Base-by-base conservation (phyloP, 2,888 invertebrate genomes). In the Pristionchus maxplancki region DNA sequence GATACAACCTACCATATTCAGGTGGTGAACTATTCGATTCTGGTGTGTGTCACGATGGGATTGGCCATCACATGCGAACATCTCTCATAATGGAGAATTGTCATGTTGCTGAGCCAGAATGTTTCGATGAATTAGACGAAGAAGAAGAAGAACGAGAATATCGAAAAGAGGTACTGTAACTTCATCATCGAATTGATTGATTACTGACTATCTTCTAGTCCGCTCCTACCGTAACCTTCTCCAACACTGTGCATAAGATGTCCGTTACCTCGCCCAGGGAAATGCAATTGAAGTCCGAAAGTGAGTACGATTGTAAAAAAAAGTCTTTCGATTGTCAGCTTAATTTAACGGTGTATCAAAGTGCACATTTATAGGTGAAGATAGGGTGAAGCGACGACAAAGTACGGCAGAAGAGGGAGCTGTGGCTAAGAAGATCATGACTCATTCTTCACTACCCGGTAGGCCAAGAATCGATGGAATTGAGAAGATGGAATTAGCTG, bases 11-110 rank as follows among this genome's bases (percentile, higher is more conserved):
- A 83, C 24, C 53, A 20, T 85, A 34, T 20, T 15, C 34, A 87
- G 87, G 87, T 62, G 53, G 78, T 40, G 87, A 87, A 40, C 74
- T 87, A 13, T 87, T 87, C 74, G 87, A 87, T 37, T 87, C 87
- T 13, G 87, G 87, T 0, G 50, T 87, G n/a, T 71, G n/a, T 37
- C 87, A 78, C n/a, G 87, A 87, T 9, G 50, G 24, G 17, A 37
- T 17, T 28, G 31, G 13, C 15, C 64, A 64, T 64, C 64, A 64
- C 64, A 31, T 64, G 71, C 11, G 87, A 34, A 37, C 71, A 6
- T 87, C 87, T 0, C 53, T 87, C 53, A 58, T 87, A 20, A 48
- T 87, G 34, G 87, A 87, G 78, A 87, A 87, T 34, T 34, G 67
- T 34, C 85, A 85, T 67, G 85, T 83, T 17, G 85, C 78, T 24